Base-by-base conservation (phyloP, 2,113 vertebrate genomes). In the Lampris incognitus region DNA sequence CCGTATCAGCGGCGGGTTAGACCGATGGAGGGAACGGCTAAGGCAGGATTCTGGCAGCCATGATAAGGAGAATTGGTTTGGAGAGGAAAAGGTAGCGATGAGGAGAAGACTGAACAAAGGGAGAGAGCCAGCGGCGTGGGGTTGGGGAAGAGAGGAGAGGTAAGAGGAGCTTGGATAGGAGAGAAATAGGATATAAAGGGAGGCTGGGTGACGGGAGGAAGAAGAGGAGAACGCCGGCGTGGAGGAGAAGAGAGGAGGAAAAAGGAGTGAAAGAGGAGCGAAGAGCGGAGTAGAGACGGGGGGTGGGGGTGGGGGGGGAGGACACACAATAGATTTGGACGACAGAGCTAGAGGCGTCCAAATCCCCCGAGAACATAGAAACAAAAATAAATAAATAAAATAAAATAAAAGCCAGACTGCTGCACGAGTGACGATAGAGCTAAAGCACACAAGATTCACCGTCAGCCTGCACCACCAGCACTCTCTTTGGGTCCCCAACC, bases 341-440 rank as follows among this genome's bases (percentile, higher is more conserved):
- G 81, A 71, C 72, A 56, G 85, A 72, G 81, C 72, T 54, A 73
- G 69, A 84, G 79, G 75, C 76, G 58, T 69, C 66, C 61, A 88
- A 90, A 90, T 88, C 85, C 87, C 76, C 80, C 6, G 62, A 77
- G 78, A 82, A 71, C 71, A 84, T 68, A 85, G 82, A 5, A 65
- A 84, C 62, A 81, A 76, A 71, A 74, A 71, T 79, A 24, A 24
- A 24, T 24, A 24, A 24, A 24, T 24, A 24, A 24, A 24, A 24
- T 24, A 24, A 24, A 24, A 24, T 24, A 24, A 66, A 60, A 86
- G 76, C 69, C 74, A 42, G 71, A 79, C 63, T 60, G 46, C 87
- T 86, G 87, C 85, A 79, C 48, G 83, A 83, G 72, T 62, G 70
- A 75, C 89, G 87, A 91, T 91, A 89, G 85, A 89, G 79, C 77